A percentile compares a stretch with the other conserved stretches of the same genome.
Evolutionary conservation across 37 sponge, comb jelly and placozoan genomes (phyloP).

Genomic region (Sycon ciliatum): DNA sequence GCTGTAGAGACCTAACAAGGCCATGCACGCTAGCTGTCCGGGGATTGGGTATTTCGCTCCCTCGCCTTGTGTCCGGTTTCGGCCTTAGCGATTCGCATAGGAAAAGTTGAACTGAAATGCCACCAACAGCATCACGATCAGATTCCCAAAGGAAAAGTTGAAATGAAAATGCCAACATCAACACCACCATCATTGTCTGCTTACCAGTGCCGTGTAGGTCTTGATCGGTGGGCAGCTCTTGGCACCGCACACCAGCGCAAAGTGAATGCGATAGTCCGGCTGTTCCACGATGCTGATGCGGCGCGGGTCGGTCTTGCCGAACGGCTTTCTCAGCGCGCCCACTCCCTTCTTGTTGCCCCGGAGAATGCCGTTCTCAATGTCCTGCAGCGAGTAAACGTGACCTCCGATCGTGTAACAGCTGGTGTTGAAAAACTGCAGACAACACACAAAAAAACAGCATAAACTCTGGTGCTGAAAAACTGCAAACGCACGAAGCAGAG

Average conservation of each 20-base stretch:
- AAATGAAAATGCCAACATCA: too few relatives aligned
- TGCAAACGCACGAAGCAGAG: too few relatives aligned
- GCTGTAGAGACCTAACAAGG: too few relatives aligned
- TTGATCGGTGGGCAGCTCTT: constrained; percentile 92
- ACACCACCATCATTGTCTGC: too few relatives aligned
- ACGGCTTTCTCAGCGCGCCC: constrained; percentile 61
- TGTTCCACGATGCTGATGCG: constrained; percentile 46
- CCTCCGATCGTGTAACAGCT: constrained; percentile 85
- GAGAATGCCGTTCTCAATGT: constrained; percentile 92
- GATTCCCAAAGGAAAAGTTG: too few relatives aligned
- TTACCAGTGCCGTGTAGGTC: constrained; percentile 72
- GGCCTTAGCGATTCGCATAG: too few relatives aligned
- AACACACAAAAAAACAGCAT: background rate
- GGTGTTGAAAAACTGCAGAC: constrained; percentile 61
- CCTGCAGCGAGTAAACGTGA: constrained; percentile 73
- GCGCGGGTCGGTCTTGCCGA: constrained; percentile 66
- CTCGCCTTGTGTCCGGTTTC: too few relatives aligned
- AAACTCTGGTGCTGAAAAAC: background rate
- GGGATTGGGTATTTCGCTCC: too few relatives aligned
- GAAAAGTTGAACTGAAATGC: too few relatives aligned
- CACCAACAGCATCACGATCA: too few relatives aligned
- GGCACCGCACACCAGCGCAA: constrained; percentile 97
- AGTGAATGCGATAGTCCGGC: constrained; percentile 77
- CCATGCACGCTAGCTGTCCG: too few relatives aligned
- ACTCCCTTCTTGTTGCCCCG: constrained; percentile 75